These are phyloP conservation scores for Teleogryllus occipitalis DNA, from an alignment of 1,140 invertebrate species.

Conservation along the genomic window DNA sequence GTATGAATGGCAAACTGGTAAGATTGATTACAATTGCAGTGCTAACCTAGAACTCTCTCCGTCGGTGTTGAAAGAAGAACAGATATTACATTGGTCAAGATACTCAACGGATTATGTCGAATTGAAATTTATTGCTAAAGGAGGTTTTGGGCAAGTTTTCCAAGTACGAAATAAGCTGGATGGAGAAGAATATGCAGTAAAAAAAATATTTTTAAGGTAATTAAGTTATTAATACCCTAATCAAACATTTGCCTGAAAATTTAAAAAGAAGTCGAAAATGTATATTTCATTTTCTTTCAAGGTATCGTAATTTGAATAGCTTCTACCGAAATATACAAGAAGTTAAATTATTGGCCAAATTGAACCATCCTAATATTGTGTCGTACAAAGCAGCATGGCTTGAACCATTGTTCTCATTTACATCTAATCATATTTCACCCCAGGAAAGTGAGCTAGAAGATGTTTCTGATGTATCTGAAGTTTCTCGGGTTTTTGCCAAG, in stretches of 20 bases:
- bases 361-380: conserved; percentile 74
- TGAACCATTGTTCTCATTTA: conserved; percentile 44
- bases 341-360: conserved; percentile 67
- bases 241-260: too few relatives aligned
- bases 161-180: conserved; percentile 62
- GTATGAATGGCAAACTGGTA: too few relatives aligned
- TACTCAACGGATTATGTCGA: conserved; percentile 71
- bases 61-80: neutral
- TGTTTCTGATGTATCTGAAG: too few relatives aligned
- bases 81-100: conserved; percentile 47
- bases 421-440: neutral
- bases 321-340: conserved; percentile 58
- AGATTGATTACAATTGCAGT: neutral
- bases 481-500: too few relatives aligned
- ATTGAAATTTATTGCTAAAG: conserved; percentile 57
- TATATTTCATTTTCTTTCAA: conserved; percentile 12
- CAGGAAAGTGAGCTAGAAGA: too few relatives aligned
- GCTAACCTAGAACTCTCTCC: neutral
- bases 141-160: conserved; percentile 63
- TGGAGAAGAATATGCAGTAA: conserved; percentile 68
- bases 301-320: conserved; percentile 35
- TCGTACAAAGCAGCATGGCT: conserved; percentile 78
- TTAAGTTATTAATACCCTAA: conserved; percentile 27
- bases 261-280: neutral
- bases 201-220: conserved; percentile 63